These are phyloP conservation scores for Tychaedon coryphoeus DNA, from an alignment of 2,113 vertebrate species.

Conservation along the genomic window DNA sequence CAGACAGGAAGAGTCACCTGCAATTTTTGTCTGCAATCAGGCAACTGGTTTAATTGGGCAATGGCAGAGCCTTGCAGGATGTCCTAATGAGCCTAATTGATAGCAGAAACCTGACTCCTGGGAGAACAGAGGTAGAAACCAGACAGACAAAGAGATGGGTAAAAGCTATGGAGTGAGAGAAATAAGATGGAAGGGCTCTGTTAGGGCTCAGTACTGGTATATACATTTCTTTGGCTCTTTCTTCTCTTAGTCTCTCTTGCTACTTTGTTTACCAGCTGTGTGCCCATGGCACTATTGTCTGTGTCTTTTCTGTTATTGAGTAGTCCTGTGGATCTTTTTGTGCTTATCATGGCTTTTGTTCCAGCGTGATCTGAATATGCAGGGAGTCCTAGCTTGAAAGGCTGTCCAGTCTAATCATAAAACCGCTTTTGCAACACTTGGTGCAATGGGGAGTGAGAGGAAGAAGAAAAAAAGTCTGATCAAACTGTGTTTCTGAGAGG, in stretches of 20 bases:
- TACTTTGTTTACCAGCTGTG: neutral
- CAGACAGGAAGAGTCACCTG: neutral
- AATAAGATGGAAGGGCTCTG: neutral
- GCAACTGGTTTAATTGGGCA: constrained; percentile 6
- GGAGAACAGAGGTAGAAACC: neutral
- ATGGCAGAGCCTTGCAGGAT: neutral
- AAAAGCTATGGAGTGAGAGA: neutral
- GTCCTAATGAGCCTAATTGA: constrained; percentile 39
- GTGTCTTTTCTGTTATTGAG: neutral
- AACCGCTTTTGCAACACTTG: neutral
- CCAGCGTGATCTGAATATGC: neutral
- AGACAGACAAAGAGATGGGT: neutral
- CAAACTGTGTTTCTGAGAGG: neutral
- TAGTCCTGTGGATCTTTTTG: neutral
- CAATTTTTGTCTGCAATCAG: constrained; percentile 21
- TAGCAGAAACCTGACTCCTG: neutral
- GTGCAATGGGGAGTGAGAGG: neutral
- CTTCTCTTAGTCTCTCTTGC: neutral
- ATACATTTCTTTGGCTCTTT: neutral
- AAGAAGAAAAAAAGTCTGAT: neutral
- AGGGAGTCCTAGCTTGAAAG: neutral
- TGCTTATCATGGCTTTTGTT: neutral
- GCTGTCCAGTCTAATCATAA: constrained; percentile 9
- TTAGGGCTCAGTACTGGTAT: neutral
- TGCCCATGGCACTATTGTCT: neutral